Conservation (phyloP, 1,140 invertebrate genomes). For the Brachionus paranguensis region DNA sequence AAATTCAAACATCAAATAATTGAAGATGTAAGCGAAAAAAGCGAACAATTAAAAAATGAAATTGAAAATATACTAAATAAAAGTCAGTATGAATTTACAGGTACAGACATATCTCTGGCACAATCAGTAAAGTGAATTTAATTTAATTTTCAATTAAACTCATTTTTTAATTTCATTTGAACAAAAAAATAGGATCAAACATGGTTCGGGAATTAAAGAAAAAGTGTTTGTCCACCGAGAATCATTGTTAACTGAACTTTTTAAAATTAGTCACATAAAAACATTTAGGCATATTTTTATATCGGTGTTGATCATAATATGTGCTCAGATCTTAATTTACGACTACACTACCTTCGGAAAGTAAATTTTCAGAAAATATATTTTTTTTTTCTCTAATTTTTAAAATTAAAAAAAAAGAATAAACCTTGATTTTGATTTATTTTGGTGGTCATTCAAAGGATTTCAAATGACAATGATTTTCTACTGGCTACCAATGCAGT, state of each 20-base stretch:
- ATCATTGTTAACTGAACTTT: slow-evolving; percentile 58
- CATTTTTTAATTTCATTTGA: no score
- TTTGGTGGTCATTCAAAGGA: slow-evolving; percentile 59
- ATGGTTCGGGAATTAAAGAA: not conserved
- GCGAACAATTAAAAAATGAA: slow-evolving; percentile 7
- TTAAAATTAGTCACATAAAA: slow-evolving; percentile 70
- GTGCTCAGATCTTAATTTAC: slow-evolving; percentile 66
- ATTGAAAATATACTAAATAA: slow-evolving; percentile 12
- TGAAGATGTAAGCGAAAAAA: not conserved
- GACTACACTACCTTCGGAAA: slow-evolving; percentile 68
- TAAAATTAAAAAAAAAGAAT: slow-evolving; percentile 48
- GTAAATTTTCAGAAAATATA: slow-evolving; percentile 51
- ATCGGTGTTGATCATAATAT: slow-evolving; percentile 68
- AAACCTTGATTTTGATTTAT: slow-evolving; percentile 59
- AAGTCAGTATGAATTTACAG: slow-evolving; percentile 9
- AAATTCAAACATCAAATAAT: slow-evolving; percentile 17
- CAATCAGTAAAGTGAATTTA: not conserved
- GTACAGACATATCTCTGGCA: not conserved
- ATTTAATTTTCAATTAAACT: not conserved
- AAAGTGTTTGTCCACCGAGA: slow-evolving; percentile 25
- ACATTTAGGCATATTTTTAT: slow-evolving; percentile 77
- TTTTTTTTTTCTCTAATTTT: slow-evolving; percentile 42
- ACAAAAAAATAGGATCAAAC: not conserved
- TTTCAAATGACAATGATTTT: slow-evolving; percentile 56
- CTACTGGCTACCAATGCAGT: slow-evolving; percentile 60